phyloP scores from a whole-genome alignment of 1,140 invertebrate species.

The Muscidifurax raptorellus region DNA sequence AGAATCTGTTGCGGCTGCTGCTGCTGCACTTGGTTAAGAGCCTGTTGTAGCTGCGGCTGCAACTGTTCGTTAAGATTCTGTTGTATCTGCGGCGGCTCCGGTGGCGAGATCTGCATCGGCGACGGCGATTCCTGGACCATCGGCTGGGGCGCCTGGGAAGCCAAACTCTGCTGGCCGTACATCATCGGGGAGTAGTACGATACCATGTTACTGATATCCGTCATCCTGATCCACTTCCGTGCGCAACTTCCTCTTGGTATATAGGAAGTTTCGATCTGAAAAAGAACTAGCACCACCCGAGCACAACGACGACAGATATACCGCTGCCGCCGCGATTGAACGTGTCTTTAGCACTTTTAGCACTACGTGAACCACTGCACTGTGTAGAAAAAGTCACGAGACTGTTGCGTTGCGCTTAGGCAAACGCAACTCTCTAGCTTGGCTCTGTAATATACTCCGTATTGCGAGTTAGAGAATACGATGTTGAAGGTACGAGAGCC shows the following conservation, averaged over 20 bases:
- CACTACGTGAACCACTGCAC: background rate
- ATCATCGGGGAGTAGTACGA: slow-evolving; percentile 62
- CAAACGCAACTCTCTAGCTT: background rate
- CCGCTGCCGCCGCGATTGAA: no score
- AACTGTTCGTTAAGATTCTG: no score
- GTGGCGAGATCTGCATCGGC: slow-evolving; percentile 4
- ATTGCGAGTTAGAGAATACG: background rate
- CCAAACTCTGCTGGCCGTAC: slow-evolving; percentile 57
- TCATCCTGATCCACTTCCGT: no score
- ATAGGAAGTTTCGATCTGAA: background rate
- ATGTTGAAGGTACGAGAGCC: slow-evolving; percentile 36
- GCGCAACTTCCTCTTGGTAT: no score
- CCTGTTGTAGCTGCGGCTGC: no score
- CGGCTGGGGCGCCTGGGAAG: slow-evolving; percentile 9
- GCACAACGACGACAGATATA: no score
- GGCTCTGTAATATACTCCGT: no score
- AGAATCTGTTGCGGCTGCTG: no score
- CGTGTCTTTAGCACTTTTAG: background rate
- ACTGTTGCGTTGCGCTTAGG: background rate
- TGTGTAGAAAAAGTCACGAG: background rate
- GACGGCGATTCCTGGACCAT: slow-evolving; percentile 15
- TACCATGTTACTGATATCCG: slow-evolving; percentile 55
- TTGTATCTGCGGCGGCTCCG: no score
- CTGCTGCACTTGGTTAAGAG: no score
- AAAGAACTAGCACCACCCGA: no score